Conservation (phyloP, 2,113 vertebrate species). For the Catharus bicknelli region DNA sequence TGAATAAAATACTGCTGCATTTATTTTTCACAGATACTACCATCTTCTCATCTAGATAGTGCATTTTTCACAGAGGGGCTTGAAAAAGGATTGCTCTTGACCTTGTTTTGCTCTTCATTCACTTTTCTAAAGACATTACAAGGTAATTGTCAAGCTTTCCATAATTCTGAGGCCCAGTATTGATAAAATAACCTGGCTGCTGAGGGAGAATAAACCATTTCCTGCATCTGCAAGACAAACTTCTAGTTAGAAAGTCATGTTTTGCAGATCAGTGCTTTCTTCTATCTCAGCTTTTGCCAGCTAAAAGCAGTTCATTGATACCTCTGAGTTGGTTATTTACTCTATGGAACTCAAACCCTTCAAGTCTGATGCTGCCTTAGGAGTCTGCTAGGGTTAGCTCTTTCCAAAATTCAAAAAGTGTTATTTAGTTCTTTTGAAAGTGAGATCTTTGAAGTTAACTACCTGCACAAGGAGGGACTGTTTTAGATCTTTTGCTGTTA, state of each 20-base stretch:
- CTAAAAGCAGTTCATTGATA: not conserved
- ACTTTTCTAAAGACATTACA: not conserved
- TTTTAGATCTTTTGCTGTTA: not conserved
- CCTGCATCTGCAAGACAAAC: not conserved
- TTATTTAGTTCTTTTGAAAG: not conserved
- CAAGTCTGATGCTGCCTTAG: not conserved
- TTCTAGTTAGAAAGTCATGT: not conserved
- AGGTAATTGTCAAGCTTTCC: slow-evolving; percentile 36
- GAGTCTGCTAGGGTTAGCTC: not conserved
- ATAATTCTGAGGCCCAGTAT: slow-evolving; percentile 5
- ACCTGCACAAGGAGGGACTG: not conserved
- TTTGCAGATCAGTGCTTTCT: slow-evolving; percentile 1
- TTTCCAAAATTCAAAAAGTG: not conserved
- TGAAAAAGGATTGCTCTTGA: not conserved
- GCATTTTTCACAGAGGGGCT: not conserved
- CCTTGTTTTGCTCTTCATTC: slow-evolving; percentile 26
- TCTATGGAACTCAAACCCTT: not conserved
- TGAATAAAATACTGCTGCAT: not conserved
- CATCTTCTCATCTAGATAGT: not conserved
- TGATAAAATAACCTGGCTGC: slow-evolving; percentile 26
- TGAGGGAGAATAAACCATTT: slow-evolving; percentile 39
- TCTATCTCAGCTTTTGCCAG: not conserved
- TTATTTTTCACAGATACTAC: slow-evolving; percentile 16
- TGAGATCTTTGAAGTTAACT: not conserved
- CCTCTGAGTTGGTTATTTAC: not conserved